Conservation (phyloP, 1,140 invertebrate genomes). For the Drosophila santomea region DNA sequence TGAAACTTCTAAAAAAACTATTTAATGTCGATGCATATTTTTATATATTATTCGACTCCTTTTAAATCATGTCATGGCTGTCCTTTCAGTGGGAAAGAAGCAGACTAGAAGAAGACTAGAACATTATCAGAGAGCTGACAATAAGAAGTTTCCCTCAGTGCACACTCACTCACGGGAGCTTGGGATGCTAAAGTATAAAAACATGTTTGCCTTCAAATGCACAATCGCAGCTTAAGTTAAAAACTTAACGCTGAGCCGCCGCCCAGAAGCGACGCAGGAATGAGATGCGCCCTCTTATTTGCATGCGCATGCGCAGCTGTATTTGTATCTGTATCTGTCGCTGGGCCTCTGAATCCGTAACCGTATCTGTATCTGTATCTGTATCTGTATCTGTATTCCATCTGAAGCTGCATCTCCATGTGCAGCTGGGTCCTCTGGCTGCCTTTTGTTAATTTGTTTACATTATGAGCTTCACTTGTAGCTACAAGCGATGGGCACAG, state of each 20-base stretch:
- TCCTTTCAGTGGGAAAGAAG: too few relatives aligned
- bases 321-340: slow-evolving; percentile 17
- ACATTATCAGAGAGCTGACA: neutral
- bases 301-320: slow-evolving; percentile 49
- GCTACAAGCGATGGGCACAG: slow-evolving; percentile 65
- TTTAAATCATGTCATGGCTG: too few relatives aligned
- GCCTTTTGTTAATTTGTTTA: slow-evolving; percentile 81
- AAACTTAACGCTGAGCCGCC: slow-evolving; percentile 72
- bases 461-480: slow-evolving; percentile 84
- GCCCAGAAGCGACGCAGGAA: slow-evolving; percentile 74
- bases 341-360: neutral
- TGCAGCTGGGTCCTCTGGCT: slow-evolving; percentile 20
- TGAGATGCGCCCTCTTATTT: slow-evolving; percentile 55
- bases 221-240: slow-evolving; percentile 80
- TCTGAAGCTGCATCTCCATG: slow-evolving; percentile 14
- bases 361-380: slow-evolving; percentile 14
- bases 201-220: slow-evolving; percentile 84
- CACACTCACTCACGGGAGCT: slow-evolving; percentile 7
- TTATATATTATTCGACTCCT: too few relatives aligned
- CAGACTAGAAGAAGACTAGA: neutral
- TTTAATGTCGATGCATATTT: too few relatives aligned
- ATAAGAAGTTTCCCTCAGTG: slow-evolving; percentile 13
- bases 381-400: slow-evolving; percentile 19
- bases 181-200: slow-evolving; percentile 78
- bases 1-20: too few relatives aligned